Percentiles rank a stretch among this genome's conserved stretches.
Evolutionary conservation across 30 jellyfish, hydroid and myxozoan species (phyloP).

Genomic region (Chironex yamaguchii): DNA sequence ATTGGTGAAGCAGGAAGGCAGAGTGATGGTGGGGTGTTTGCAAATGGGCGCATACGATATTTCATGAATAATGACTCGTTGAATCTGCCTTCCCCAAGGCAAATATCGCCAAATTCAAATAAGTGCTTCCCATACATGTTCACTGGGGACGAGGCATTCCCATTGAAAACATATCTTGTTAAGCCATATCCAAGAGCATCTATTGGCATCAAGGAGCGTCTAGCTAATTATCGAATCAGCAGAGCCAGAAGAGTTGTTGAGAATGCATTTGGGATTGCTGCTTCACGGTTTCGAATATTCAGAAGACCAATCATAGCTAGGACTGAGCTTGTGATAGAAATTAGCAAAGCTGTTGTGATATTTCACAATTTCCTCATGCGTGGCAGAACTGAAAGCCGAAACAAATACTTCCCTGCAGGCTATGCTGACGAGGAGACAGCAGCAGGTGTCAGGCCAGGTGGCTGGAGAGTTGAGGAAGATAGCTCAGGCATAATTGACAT

Average conservation of each 20-base stretch:
- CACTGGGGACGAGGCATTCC: slow-evolving; percentile 85
- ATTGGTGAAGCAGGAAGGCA: slow-evolving; percentile 70
- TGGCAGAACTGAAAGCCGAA: slow-evolving; percentile 55
- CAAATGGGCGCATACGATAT: slow-evolving; percentile 71
- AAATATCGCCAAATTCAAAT: slow-evolving; percentile 45
- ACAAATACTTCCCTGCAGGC: slow-evolving; percentile 65
- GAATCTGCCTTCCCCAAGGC: slow-evolving; percentile 62
- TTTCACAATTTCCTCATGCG: slow-evolving; percentile 72
- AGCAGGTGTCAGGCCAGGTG: slow-evolving; percentile 73
- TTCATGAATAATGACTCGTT: slow-evolving; percentile 53
- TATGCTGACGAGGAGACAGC: slow-evolving; percentile 77
- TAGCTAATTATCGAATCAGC: slow-evolving; percentile 58
- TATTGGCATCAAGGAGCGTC: slow-evolving; percentile 55
- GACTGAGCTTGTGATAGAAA: slow-evolving; percentile 35
- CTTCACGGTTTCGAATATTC: slow-evolving; percentile 64
- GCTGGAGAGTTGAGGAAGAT: slow-evolving; percentile 71
- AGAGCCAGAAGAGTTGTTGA: slow-evolving; percentile 73
- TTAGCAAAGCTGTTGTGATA: slow-evolving; percentile 66
- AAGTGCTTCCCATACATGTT: slow-evolving; percentile 66
- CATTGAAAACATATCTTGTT: slow-evolving; percentile 69
- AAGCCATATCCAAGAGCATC: slow-evolving; percentile 67
- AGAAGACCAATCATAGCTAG: slow-evolving; percentile 76
- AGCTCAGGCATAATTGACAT: slow-evolving; percentile 47
- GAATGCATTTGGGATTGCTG: slow-evolving; percentile 76
- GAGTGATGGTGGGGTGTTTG: slow-evolving; percentile 71